Base-by-base conservation (phyloP, 2,888 invertebrate genomes). In the Lamellibrachia columna region DNA sequence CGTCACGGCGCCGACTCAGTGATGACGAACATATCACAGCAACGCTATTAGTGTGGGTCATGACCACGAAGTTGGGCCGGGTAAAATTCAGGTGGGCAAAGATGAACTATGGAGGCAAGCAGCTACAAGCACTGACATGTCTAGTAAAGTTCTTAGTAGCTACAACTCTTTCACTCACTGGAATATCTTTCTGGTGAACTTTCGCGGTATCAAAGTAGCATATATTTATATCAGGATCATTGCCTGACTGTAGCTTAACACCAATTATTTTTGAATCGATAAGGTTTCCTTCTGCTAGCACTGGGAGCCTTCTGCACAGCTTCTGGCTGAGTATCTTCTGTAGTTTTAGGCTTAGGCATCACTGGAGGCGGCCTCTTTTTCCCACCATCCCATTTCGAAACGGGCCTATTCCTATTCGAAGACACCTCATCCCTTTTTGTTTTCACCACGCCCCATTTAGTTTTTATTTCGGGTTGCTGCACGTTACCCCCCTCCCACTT, bases 11-110 rank as follows among this genome's bases (percentile, higher is more conserved):
- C 22, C n/a, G 75, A 22, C 75, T 75, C 75, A 75, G 15, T 22
- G 75, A 75, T 75, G 75, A 75, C 75, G n/a, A n/a, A 22, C 11
- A 75, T 75, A 75, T 75, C 75, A 75, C 75, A 75, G 75, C 75
- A 75, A 75, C n/a, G 75, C 75, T 75, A 75, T 75, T 75, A 75
- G 75, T 75, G 15, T 15, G 22, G 75, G 75, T 75, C 75, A 75
- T n/a, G n/a, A 3, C 75, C 75, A 40, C 0, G 40, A 40, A 0
- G 40, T 40, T 40, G 75, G 75, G 15, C n/a, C 75, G 4, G 75
- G 75, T 75, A 15, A 22, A 75, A 75, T 22, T 75, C 75, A n/a
- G 22, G 75, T 11, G 58, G 58, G 58, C 58, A 58, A 58, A 58
- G 58, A 15, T 58, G 11, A 58, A 11, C 58, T 58, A 58, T 2